These are phyloP conservation scores for Ramphastos sulfuratus DNA, from an alignment of 2,113 vertebrate genomes.

Conservation along the genomic window DNA sequence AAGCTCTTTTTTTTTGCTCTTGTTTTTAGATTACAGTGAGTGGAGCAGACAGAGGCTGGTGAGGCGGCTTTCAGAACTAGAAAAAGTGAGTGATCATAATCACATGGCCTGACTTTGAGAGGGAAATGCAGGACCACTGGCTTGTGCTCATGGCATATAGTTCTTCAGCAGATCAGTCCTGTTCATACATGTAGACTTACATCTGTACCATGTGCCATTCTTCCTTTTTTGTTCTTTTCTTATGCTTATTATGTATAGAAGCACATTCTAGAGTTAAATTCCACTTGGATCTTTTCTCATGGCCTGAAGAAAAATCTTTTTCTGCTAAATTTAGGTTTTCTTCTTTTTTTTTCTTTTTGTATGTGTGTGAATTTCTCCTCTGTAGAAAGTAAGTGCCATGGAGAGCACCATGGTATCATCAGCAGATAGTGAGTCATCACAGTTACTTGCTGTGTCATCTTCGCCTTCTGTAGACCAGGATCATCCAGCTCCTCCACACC, in stretches of 20 bases:
- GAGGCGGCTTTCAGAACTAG: conserved; percentile 81
- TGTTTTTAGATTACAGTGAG: conserved; percentile 79
- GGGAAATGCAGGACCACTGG: background rate
- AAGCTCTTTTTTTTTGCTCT: background rate
- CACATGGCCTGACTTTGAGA: background rate
- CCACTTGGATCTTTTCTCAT: background rate
- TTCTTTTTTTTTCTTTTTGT: background rate
- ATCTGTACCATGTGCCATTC: background rate
- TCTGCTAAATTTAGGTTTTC: background rate
- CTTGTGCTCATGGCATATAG: background rate
- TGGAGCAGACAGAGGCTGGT: conserved; percentile 90
- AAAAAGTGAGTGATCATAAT: conserved; percentile 80
- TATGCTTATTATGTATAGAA: background rate
- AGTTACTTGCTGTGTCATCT: background rate
- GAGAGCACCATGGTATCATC: conserved; percentile 14
- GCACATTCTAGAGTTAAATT: background rate
- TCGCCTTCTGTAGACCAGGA: background rate
- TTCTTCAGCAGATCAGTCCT: background rate
- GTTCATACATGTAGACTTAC: background rate
- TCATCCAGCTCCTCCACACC: background rate
- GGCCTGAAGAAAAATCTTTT: background rate
- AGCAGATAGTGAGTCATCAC: background rate
- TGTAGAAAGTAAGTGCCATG: conserved; percentile 60
- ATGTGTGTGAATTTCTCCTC: background rate
- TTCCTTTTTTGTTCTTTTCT: background rate